Evolutionary conservation across 2,888 invertebrate species (phyloP).

Genomic region (Clanis bilineata): DNA sequence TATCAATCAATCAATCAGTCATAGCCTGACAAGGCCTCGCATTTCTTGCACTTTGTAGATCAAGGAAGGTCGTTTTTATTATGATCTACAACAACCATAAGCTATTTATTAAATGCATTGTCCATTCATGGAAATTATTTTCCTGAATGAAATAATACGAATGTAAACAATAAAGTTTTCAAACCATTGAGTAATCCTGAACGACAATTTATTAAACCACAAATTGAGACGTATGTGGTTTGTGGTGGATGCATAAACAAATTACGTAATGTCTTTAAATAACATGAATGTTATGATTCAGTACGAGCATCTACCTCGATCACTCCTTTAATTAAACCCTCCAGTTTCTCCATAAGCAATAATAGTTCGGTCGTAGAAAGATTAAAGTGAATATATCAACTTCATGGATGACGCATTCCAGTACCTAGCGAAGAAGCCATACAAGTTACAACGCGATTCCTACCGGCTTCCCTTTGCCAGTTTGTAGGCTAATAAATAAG

Average conservation of each 20-base stretch:
- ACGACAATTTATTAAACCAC: background rate
- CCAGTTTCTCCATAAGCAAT: too few relatives aligned
- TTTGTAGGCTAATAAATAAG: too few relatives aligned
- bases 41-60: background rate
- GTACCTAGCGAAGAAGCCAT: too few relatives aligned
- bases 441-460: too few relatives aligned
- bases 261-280: background rate
- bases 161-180: background rate
- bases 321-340: too few relatives aligned
- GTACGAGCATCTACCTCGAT: too few relatives aligned
- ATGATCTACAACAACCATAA: background rate
- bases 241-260: background rate
- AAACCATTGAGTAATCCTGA: background rate
- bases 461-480: too few relatives aligned
- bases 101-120: background rate
- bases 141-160: background rate
- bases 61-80: background rate
- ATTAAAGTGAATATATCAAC: too few relatives aligned
- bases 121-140: background rate
- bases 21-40: background rate
- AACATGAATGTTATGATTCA: too few relatives aligned
- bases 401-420: too few relatives aligned
- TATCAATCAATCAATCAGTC: background rate
- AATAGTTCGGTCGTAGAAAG: too few relatives aligned
- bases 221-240: background rate